Base-by-base conservation (phyloP, 2,113 vertebrate species). In the Scalopus aquaticus region DNA sequence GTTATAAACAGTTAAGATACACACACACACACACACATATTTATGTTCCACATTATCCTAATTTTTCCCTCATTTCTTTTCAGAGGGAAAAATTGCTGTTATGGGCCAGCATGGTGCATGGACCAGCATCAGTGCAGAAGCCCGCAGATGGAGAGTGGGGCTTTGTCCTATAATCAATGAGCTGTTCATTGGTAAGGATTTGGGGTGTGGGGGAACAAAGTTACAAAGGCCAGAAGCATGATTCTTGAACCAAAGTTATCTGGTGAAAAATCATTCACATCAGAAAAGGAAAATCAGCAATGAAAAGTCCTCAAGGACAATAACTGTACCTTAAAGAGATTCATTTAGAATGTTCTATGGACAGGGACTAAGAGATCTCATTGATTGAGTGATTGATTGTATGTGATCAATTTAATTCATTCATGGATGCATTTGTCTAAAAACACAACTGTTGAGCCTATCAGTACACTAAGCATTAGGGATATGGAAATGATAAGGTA, bases 11-110 rank as follows among this genome's bases (percentile, higher is more conserved):
- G 51, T 20, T 44, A 37, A 7, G 32, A 58, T 19, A 54, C 12
- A 49, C 12, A 49, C 12, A 49, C 12, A 49, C 12, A 49, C 26
- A 60, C 17, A 77, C 39, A 67, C 65, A 19, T 49, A 78, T 78
- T 73, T 62, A 64, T 51, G 24, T 67, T 95, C 44, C 16, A 58
- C 9, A 64, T 62, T 37, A 13, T 30, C 44, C 9, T 64, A 6
- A 72, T 73, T 78, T 85, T 88, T 56, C 54, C 37, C 37, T 84
- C 11, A 49, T 76, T 94, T 91, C n/a, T 84, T 91, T 87, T 81
- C 39, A 77, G 32, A 44, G 44, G 79, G 58, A 28, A 39, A 69
- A 80, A 54, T 7, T 6, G 6, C 44, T 54, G n/a, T 72, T n/a
- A n/a, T n/a, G n/a, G n/a, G n/a, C n/a, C n/a, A n/a, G n/a, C n/a